phyloP scores from a whole-genome alignment of 2,113 vertebrate genomes.

The Rhea pennata region DNA sequence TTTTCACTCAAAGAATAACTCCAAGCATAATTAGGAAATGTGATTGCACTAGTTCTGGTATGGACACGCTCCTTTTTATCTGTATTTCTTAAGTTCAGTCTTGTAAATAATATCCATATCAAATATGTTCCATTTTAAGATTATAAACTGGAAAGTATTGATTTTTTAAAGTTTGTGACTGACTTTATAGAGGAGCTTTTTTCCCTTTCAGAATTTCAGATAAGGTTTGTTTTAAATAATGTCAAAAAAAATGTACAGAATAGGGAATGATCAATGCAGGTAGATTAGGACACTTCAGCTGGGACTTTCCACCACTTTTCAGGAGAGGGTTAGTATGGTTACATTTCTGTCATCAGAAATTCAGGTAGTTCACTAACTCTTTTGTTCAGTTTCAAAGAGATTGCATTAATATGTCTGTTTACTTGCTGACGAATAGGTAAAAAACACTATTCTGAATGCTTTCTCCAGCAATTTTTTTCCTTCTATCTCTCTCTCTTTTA shows the following conservation, averaged over 20 bases:
- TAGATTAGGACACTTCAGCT: neutral
- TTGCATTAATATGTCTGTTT: neutral
- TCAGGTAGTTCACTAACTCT: neutral
- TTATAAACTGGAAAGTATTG: neutral
- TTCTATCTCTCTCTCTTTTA: no score
- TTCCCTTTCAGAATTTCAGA: neutral
- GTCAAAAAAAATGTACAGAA: neutral
- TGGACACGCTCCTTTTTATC: neutral
- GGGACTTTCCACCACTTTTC: neutral
- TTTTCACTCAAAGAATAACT: neutral
- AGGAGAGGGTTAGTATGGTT: neutral
- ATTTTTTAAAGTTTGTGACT: neutral
- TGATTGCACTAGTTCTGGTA: neutral
- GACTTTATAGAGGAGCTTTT: neutral
- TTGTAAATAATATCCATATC: neutral
- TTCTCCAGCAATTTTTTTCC: neutral
- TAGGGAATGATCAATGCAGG: neutral
- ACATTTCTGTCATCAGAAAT: neutral
- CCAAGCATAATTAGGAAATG: neutral
- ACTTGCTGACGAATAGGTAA: neutral
- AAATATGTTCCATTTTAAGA: neutral
- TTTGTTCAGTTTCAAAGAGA: neutral
- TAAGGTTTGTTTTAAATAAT: neutral
- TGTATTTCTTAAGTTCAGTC: neutral
- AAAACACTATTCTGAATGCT: neutral